Conservation (phyloP, 2,113 vertebrate species). For the Origma solitaria region DNA sequence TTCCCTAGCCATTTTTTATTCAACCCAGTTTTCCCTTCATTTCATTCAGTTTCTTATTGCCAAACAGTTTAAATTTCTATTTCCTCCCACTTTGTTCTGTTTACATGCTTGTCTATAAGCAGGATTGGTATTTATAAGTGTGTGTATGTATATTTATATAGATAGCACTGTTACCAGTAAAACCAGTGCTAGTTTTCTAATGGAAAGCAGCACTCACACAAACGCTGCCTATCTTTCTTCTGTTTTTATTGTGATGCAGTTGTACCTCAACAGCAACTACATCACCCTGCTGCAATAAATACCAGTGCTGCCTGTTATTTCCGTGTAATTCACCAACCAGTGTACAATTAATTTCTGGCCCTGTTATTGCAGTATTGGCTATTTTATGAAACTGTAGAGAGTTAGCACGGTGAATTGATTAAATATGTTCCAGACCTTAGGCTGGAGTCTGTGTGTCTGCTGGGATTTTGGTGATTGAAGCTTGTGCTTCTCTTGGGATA, state of each 20-base stretch:
- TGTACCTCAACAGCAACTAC: neutral
- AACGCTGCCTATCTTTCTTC: neutral
- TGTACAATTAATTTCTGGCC: conserved; percentile 50
- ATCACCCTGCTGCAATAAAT: neutral
- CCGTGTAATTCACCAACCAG: neutral
- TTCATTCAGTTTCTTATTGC: neutral
- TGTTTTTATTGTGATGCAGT: neutral
- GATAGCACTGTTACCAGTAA: neutral
- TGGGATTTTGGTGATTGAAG: conserved; percentile 42
- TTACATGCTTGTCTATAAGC: neutral
- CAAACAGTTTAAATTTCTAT: neutral
- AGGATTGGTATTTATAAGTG: neutral
- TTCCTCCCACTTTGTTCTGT: neutral
- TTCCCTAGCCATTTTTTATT: neutral
- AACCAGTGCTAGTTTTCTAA: neutral
- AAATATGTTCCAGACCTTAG: conserved; percentile 50
- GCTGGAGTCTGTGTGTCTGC: neutral
- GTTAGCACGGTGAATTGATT: conserved; percentile 32
- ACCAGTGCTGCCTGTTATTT: neutral
- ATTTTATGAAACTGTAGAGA: conserved; percentile 40
- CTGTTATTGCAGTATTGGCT: conserved; percentile 43
- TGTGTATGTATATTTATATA: neutral
- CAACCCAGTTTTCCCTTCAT: neutral
- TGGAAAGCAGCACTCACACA: neutral
- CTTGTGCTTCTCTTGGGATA: conserved; percentile 26